These are phyloP conservation scores for Drosophila dunni DNA, from an alignment of 1,140 invertebrate genomes.

Conservation along the genomic window DNA sequence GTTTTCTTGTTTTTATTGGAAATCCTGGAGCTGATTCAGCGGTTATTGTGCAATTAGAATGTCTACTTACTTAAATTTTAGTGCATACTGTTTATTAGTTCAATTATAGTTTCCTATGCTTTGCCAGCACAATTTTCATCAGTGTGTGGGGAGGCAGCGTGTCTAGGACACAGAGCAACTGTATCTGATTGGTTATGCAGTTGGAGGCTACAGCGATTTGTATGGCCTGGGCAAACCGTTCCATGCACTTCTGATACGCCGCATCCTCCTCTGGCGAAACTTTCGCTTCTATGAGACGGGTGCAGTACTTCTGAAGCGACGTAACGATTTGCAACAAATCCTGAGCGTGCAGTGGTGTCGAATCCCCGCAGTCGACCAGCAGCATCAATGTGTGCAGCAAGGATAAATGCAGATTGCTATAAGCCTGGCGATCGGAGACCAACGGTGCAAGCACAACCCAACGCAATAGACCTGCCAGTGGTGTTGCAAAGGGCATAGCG, in stretches of 20 bases:
- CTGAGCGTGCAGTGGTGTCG: conserved; percentile 87
- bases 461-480: conserved; percentile 90
- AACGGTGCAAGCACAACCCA: conserved; percentile 89
- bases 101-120: conserved; percentile 64
- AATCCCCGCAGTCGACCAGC: conserved; percentile 84
- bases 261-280: conserved; percentile 57
- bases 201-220: conserved; percentile 90
- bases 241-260: conserved; percentile 86
- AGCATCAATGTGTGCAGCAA: conserved; percentile 87
- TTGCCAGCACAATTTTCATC: conserved; percentile 87
- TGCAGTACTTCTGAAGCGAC: conserved; percentile 85
- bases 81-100: not conserved
- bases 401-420: conserved; percentile 88
- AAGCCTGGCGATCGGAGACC: conserved; percentile 80
- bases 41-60: not conserved
- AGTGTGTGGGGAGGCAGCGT: conserved; percentile 87
- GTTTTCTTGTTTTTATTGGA: not conserved
- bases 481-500: conserved; percentile 92
- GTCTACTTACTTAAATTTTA: not conserved
- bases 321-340: conserved; percentile 86
- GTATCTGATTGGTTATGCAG: conserved; percentile 90
- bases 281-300: conserved; percentile 68
- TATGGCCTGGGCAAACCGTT: conserved; percentile 91
- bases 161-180: conserved; percentile 86
- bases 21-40: not conserved